Evolutionary conservation across 1,140 invertebrate genomes (phyloP), one percentile per base, ranked within the genome.

Genomic region (Achroia grisella): DNA sequence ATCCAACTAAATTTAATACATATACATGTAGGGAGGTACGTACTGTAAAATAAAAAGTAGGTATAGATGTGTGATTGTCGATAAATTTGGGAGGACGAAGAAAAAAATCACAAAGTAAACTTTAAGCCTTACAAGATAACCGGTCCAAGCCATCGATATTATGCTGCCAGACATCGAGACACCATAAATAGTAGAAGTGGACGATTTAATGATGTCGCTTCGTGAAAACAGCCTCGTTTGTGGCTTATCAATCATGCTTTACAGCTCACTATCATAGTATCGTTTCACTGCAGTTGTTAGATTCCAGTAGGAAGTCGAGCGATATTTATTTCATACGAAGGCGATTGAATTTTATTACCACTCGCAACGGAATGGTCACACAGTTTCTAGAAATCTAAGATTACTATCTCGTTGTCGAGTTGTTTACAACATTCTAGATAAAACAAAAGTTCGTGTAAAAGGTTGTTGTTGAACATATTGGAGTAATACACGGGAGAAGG

Each of bases 111-210:
- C 17, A 23, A 23, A 23, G 2, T 23, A 23, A 23, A 28, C 27
- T 46, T 39, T 48, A 44, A 45, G 39, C 50, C 44, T 50, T 57
- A 13, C 35, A 37, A 44, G 28, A 17, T 37, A 61, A 73, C 73
- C 70, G 64, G 71, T 77, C 54, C 47, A 49, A 34, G 52, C 48
- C 64, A 77, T 78, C 69, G 74, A 79, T 78, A 23, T 23, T 23
- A 81, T 62, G 66, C 58, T 62, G 66, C 67, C 55, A 68, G 67
- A 71, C 62, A 71, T 56, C 62, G 41, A 46, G 56, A 39, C 60
- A 69, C 75, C 75, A 78, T 78, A 76, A 73, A 71, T 72, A 82
- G 71, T 69, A 75, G 67, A 67, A 72, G 48, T 63, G 51, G 61
- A 60, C 60, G 60, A 53, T 75, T 66, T 78, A 78, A 81, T 68